phyloP scores from a whole-genome alignment of 2,797 vertebrate species.

The Mormyrus proboscirostris region DNA sequence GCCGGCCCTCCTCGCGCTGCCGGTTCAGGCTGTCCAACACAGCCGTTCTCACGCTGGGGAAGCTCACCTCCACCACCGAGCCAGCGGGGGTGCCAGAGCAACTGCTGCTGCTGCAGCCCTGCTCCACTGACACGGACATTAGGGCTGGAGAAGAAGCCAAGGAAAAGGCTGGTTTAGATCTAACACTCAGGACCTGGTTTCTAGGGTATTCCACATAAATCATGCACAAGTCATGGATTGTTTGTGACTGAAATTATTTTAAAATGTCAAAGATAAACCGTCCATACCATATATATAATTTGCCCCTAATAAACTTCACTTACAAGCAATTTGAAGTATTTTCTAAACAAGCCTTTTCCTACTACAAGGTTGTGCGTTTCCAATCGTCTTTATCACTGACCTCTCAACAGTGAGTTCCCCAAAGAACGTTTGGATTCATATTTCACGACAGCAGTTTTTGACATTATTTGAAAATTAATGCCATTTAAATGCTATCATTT shows the following conservation, averaged over 20 bases:
- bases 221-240: not conserved
- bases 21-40: slow-evolving; percentile 81
- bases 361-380: not conserved
- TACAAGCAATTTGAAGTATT: not conserved
- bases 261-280: not conserved
- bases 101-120: slow-evolving; percentile 49
- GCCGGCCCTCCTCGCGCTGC: slow-evolving; percentile 77
- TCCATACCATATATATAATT: not conserved
- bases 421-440: not conserved
- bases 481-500: not conserved
- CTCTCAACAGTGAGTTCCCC: not conserved
- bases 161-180: not conserved
- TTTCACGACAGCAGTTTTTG: not conserved
- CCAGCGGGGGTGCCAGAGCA: slow-evolving; percentile 38
- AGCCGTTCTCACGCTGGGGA: slow-evolving; percentile 72
- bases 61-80: slow-evolving; percentile 74
- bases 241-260: not conserved
- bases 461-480: not conserved
- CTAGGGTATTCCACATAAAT: not conserved
- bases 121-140: slow-evolving; percentile 56
- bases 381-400: not conserved
- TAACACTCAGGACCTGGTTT: not conserved
- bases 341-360: not conserved
- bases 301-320: not conserved
- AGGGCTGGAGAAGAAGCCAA: slow-evolving; percentile 23